A percentile compares a stretch with the other conserved stretches of the same genome.
Conservation (phyloP, 2,888 invertebrate genomes). For the Anticlea derivata region DNA sequence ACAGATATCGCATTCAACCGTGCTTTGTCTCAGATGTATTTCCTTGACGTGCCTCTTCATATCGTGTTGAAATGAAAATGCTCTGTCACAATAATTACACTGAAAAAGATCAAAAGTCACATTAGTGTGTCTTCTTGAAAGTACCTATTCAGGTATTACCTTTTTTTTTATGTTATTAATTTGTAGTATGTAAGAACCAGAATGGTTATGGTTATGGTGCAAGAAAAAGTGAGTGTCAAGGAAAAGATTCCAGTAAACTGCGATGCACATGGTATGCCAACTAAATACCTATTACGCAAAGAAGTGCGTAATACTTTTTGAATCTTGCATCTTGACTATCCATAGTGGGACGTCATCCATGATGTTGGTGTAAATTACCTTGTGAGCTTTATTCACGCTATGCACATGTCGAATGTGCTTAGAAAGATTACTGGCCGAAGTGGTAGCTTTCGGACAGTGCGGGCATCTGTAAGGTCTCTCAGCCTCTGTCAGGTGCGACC, state of each 20-base stretch:
- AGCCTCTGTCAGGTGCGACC: conserved; percentile 62
- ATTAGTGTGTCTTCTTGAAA: not conserved
- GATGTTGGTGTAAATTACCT: conserved; percentile 57
- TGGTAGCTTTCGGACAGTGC: conserved; percentile 68
- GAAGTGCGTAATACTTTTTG: too few species aligned
- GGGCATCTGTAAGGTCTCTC: conserved; percentile 74
- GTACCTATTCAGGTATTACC: too few species aligned
- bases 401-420: conserved; percentile 76
- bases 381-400: conserved; percentile 66
- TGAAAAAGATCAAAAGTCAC: conserved; percentile 39
- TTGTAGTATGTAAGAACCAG: too few species aligned
- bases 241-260: too few species aligned
- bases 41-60: conserved; percentile 73
- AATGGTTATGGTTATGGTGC: too few species aligned
- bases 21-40: conserved; percentile 71
- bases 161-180: too few species aligned
- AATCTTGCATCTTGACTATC: too few species aligned
- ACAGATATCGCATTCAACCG: conserved; percentile 73
- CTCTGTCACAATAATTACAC: conserved; percentile 76
- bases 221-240: too few species aligned
- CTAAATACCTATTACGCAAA: too few species aligned
- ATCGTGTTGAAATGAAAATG: conserved; percentile 73
- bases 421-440: conserved; percentile 70
- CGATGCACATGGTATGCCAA: too few species aligned
- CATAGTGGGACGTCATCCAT: too few species aligned